These are phyloP conservation scores for Enteromius unitaeniatus DNA, from an alignment of 2,797 vertebrate genomes.

Conservation along the genomic window DNA sequence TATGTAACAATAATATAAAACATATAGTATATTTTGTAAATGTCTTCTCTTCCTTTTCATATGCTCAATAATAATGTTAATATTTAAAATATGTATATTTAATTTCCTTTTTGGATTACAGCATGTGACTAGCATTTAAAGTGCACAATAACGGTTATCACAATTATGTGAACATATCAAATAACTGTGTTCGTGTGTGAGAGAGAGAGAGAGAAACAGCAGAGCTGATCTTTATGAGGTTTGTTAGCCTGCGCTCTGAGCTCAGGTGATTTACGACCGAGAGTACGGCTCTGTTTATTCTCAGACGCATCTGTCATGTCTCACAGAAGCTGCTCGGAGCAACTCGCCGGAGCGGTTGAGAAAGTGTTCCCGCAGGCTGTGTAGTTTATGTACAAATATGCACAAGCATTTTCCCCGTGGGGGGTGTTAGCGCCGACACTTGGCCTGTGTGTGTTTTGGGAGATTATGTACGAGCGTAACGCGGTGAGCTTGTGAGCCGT, in stretches of 20 bases:
- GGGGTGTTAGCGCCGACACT: slow-evolving; percentile 6
- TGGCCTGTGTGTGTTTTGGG: slow-evolving; percentile 26
- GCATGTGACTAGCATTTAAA: not conserved
- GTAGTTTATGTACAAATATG: slow-evolving; percentile 18
- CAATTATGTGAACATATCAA: too few relatives aligned
- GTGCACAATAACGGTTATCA: not conserved
- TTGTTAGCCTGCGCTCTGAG: slow-evolving; percentile 13
- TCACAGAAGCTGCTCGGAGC: not conserved
- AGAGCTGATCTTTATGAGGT: slow-evolving; percentile 14
- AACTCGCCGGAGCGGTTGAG: not conserved
- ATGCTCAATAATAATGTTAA: not conserved
- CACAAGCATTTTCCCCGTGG: not conserved
- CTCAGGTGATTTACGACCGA: not conserved
- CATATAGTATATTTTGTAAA: too few relatives aligned
- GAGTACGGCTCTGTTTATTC: slow-evolving; percentile 1
- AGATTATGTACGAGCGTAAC: slow-evolving; percentile 27
- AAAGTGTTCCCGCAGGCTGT: slow-evolving; percentile 11
- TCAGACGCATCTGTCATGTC: not conserved
- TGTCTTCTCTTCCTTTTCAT: too few relatives aligned
- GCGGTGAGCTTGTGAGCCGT: not conserved
- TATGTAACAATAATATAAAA: too few relatives aligned
- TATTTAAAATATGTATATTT: not conserved
- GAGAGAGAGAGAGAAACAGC: not conserved
- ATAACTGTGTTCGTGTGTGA: not conserved
- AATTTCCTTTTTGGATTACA: not conserved